These are phyloP conservation scores for Calonectris borealis DNA, from an alignment of 2,113 vertebrate species.

Conservation along the genomic window DNA sequence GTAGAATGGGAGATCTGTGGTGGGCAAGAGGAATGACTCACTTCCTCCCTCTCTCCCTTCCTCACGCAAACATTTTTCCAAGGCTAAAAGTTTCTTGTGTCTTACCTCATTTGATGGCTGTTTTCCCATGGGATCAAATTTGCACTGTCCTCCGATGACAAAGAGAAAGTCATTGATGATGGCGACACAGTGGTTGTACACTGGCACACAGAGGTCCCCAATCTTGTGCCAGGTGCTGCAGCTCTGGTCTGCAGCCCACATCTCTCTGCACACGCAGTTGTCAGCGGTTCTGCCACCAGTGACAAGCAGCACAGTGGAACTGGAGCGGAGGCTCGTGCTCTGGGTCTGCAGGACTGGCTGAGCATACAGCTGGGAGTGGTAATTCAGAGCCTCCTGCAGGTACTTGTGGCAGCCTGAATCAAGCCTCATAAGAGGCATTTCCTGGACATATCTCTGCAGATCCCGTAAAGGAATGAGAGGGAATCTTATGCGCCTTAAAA, in stretches of 20 bases:
- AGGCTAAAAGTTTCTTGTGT: not conserved
- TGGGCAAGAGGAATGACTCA: not conserved
- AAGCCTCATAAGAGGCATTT: constrained; percentile 16
- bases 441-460: constrained; percentile 4
- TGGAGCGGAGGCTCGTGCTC: not conserved
- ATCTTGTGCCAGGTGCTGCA: constrained; percentile 34
- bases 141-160: constrained; percentile 64
- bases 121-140: constrained; percentile 57
- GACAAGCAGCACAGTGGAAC: not conserved
- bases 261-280: constrained; percentile 5
- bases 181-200: constrained; percentile 65
- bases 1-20: not conserved
- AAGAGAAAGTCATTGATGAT: constrained; percentile 59
- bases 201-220: not conserved
- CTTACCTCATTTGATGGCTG: constrained; percentile 65
- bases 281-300: constrained; percentile 36
- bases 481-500: constrained; percentile 40
- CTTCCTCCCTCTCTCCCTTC: not conserved
- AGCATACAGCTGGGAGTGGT: constrained; percentile 37
- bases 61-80: not conserved
- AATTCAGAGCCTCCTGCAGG: constrained; percentile 52
- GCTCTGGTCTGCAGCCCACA: constrained; percentile 48
- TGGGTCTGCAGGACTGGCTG: constrained; percentile 32
- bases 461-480: constrained; percentile 48
- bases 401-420: constrained; percentile 33